Base-by-base conservation (phyloP, 2,113 vertebrate genomes). In the Rostratula benghalensis region DNA sequence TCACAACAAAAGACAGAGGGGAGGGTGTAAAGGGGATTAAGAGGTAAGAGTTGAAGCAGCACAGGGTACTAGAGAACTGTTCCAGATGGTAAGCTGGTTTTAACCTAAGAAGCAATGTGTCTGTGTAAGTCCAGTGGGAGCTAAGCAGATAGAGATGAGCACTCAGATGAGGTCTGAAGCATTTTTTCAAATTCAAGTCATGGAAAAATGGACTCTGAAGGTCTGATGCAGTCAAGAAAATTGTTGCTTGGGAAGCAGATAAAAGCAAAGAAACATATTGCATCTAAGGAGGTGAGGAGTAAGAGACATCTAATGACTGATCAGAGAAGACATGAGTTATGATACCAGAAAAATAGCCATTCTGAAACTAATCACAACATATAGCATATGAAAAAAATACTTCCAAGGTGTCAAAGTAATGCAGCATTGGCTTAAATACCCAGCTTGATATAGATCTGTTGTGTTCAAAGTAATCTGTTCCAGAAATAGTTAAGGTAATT, bases 1-100 rank as follows among this genome's bases (percentile, higher is more conserved):
- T 86, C 41, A 59, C 28, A 87, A 68, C 18, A 75, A 73, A 93
- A 68, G 33, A 16, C n/a, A 27, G 28, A 23, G 54, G 59, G 23
- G 11, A 77, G 51, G 31, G 28, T 25, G n/a, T 56, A 73, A 83
- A 90, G 45, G 46, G 45, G 31, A 80, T 92, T 80, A 82, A 90
- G 64, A 81, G 46, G 14, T 33, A 84, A 86, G 61, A 88, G 74
- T 8, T 86, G 59, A 76, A 70, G 75, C 27, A 90, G 41, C 45
- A 57, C 27, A 83, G 59, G 60, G 64, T 57, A 59, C 79, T 35
- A 46, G 41, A 83, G 85, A 80, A 70, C 30, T 76, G 57, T 35
- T 93, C 78, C 87, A 96, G 88, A 83, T 70, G 80, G 79, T 19
- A 69, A 41, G 50, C 37, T 92, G 68, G 69, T 79, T 93, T 91